Conservation (phyloP, 2,113 vertebrate species). For the Eulemur macaco region DNA sequence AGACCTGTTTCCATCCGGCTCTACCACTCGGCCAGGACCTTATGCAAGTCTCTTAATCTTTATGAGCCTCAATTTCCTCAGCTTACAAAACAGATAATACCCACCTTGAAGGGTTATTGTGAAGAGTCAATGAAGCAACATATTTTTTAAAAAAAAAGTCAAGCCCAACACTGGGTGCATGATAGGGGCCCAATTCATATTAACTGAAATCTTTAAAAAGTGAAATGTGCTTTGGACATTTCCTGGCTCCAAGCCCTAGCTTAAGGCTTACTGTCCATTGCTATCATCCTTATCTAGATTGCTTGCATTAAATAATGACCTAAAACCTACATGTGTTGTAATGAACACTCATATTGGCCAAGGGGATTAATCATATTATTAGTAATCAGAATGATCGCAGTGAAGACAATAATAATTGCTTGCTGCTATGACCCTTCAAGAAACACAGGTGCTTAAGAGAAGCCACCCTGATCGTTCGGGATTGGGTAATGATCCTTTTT, state of each 20-base stretch:
- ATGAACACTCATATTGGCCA: neutral
- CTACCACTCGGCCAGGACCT: constrained; percentile 15
- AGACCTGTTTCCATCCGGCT: constrained; percentile 60
- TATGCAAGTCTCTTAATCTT: constrained; percentile 36
- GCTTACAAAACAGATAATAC: constrained; percentile 28
- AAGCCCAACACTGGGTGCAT: neutral
- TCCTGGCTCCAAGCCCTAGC: neutral
- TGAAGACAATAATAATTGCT: neutral
- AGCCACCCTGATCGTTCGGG: neutral
- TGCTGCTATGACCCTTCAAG: neutral
- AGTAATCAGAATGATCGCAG: neutral
- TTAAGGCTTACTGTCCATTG: neutral
- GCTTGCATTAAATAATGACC: constrained; percentile 53
- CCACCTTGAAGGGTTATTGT: neutral
- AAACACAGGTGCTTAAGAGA: neutral
- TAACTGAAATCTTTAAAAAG: neutral
- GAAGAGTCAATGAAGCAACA: neutral
- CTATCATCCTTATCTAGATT: neutral
- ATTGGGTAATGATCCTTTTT: constrained; percentile 6
- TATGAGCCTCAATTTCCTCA: constrained; percentile 45
- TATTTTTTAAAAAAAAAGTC: neutral
- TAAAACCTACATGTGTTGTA: constrained; percentile 47
- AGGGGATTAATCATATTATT: neutral
- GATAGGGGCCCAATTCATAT: neutral
- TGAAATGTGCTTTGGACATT: neutral